Percentiles rank a stretch among this genome's conserved stretches.
phyloP scores from a whole-genome alignment of 2,113 vertebrate genomes.

The Cyanoderma ruficeps region DNA sequence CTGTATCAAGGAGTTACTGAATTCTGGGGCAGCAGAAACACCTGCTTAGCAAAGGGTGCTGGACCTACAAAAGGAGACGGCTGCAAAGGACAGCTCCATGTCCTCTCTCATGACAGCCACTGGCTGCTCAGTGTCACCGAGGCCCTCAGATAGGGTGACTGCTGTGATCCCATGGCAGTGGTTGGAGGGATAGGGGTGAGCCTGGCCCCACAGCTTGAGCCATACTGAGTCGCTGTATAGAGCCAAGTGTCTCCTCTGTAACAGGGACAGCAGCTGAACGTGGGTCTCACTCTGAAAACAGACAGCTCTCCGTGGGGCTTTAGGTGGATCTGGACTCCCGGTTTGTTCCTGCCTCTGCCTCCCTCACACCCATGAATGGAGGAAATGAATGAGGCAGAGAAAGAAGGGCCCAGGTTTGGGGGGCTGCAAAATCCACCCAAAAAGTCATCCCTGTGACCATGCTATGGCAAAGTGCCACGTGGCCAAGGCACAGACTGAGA shows the following conservation, averaged over 20 bases:
- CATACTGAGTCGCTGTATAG: fast-evolving
- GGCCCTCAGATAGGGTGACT: background rate
- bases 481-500: background rate
- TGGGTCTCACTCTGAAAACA: background rate
- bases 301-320: background rate
- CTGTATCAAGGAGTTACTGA: fast-evolving
- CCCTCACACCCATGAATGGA: background rate
- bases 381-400: background rate
- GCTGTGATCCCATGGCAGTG: background rate
- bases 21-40: background rate
- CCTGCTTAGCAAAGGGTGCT: background rate
- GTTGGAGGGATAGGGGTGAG: background rate
- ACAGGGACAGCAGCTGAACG: background rate
- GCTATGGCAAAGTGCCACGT: background rate
- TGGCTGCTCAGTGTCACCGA: background rate
- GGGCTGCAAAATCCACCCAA: background rate
- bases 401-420: background rate
- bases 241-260: fast-evolving
- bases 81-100: background rate
- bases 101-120: background rate
- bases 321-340: background rate
- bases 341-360: background rate
- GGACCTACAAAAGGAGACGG: background rate
- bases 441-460: background rate
- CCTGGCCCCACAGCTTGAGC: background rate